phyloP scores from a whole-genome alignment of 2,113 vertebrate genomes.

The Nesoenas mayeri region DNA sequence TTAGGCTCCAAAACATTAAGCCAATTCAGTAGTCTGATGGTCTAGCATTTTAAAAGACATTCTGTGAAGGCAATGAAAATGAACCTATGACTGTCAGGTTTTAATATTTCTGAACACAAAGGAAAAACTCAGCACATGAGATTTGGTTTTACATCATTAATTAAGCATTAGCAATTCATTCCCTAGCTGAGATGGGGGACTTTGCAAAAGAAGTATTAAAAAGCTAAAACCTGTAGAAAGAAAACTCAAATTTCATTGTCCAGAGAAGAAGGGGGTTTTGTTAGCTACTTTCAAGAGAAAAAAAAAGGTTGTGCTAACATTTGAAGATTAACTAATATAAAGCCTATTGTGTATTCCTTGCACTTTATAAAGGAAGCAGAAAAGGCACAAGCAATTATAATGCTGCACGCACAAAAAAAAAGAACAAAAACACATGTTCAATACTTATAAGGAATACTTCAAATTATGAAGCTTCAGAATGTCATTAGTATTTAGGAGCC shows the following conservation, averaged over 20 bases:
- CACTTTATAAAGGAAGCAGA: neutral
- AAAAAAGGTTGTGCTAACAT: neutral
- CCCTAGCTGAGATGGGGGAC: neutral
- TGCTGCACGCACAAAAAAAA: neutral
- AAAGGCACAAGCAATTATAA: neutral
- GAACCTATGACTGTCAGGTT: neutral
- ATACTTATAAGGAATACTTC: neutral
- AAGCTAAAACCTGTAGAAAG: neutral
- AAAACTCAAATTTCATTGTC: neutral
- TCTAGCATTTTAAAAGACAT: neutral
- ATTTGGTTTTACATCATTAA: neutral
- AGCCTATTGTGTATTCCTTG: neutral
- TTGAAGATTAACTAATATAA: neutral
- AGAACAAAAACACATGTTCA: neutral
- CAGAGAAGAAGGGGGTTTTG: neutral
- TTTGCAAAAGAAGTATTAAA: neutral
- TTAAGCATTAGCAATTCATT: neutral
- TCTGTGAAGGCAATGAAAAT: neutral
- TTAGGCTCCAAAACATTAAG: neutral
- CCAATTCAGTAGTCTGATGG: neutral
- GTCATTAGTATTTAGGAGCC: neutral
- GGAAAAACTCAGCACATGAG: neutral
- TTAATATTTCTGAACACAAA: neutral
- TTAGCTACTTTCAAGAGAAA: neutral
- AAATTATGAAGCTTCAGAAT: neutral